Conservation (phyloP, 2,113 vertebrate genomes). For the Passer domesticus region DNA sequence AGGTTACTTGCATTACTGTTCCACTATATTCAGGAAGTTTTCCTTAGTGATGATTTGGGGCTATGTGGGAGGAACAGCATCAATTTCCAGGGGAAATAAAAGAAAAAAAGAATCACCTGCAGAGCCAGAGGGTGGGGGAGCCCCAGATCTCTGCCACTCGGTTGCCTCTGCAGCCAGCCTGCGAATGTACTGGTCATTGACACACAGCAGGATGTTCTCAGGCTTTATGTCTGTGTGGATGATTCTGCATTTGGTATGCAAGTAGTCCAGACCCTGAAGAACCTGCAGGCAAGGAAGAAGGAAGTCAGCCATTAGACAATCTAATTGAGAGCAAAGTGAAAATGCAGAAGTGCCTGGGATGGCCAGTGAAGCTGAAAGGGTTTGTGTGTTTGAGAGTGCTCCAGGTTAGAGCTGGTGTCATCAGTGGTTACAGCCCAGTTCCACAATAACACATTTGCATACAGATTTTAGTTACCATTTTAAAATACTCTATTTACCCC, state of each 20-base stretch:
- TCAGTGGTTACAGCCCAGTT: not conserved
- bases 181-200: slow-evolving; percentile 90
- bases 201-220: slow-evolving; percentile 94
- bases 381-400: not conserved
- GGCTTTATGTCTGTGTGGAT: slow-evolving; percentile 99
- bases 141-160: slow-evolving; percentile 94
- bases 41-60: not conserved
- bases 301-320: not conserved
- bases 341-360: not conserved
- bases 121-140: slow-evolving; percentile 92
- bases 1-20: not conserved
- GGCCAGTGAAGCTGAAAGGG: not conserved
- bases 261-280: slow-evolving; percentile 93
- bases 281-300: slow-evolving; percentile 74
- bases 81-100: not conserved
- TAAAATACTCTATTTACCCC: not conserved
- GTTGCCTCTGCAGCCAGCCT: slow-evolving; percentile 94
- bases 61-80: rapidly evolving
- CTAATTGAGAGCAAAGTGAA: not conserved
- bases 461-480: not conserved
- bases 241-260: slow-evolving; percentile 94
- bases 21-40: not conserved
- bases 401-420: not conserved
- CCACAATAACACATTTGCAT: not conserved
- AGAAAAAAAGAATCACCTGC: slow-evolving; percentile 76